phyloP scores from a whole-genome alignment of 1,140 invertebrate genomes.

The Macrostomum lignano region DNA sequence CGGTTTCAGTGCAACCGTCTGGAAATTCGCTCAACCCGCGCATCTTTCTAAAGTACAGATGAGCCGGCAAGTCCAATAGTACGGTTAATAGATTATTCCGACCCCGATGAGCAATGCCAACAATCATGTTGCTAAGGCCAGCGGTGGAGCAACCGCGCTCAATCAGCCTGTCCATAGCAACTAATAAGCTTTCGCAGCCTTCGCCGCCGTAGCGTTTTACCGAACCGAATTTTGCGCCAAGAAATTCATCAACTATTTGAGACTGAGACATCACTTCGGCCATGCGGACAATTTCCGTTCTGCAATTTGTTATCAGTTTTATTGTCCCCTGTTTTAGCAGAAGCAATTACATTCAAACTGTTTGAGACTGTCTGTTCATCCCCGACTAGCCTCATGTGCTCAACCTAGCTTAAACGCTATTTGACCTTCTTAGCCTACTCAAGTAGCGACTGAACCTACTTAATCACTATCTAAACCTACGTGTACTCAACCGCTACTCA shows the following conservation, averaged over 20 bases:
- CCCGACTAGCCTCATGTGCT: too few relatives aligned
- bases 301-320: too few relatives aligned
- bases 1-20: not conserved
- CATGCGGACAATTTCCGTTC: too few relatives aligned
- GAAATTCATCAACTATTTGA: slow-evolving; percentile 1
- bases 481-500: too few relatives aligned
- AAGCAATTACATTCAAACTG: too few relatives aligned
- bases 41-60: slow-evolving; percentile 3
- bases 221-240: not conserved
- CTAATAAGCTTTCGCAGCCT: not conserved
- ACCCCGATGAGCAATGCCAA: not conserved
- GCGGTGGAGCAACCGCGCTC: not conserved
- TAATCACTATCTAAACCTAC: too few relatives aligned
- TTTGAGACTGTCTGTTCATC: too few relatives aligned
- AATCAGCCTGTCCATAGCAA: not conserved
- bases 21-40: slow-evolving; percentile 2
- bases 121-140: not conserved
- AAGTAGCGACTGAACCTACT: too few relatives aligned
- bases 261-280: not conserved
- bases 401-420: too few relatives aligned
- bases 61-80: not conserved
- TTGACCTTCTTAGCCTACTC: too few relatives aligned
- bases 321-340: too few relatives aligned
- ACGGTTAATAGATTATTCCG: not conserved
- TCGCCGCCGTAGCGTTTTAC: slow-evolving; percentile 1